Evolutionary conservation across 1,140 invertebrate species (phyloP), one percentile per base, ranked within the genome.

Genomic region (Formica selysi): DNA sequence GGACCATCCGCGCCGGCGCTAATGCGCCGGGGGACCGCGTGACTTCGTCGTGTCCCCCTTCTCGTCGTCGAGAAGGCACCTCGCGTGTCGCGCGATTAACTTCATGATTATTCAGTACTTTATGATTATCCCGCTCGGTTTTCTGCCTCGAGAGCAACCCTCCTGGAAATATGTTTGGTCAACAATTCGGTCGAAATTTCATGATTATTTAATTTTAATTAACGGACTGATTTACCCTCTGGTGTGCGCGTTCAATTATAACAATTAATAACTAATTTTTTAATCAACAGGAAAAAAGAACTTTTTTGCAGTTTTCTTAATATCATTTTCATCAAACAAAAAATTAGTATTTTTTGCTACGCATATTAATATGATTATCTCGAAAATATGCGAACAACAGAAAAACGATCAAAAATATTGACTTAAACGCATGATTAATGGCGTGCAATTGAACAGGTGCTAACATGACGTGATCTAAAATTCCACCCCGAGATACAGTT

Each of bases 1-100:
- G 90, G 86, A 85, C 88, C 88, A 91, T 61, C 91, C 78, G 91
- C 85, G 76, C 85, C 79, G 86, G 88, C 81, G 90, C 83, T 91
- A 91, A 91, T 91, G 89, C 84, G 85, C 62, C 73, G 73, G 59
- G 86, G 70, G 57, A 86, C 76, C 32, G 67, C 41, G 74, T 11
- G 71, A 88, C 65, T 88, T 86, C 13, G 41, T 36, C 44, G 51
- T 59, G 5, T 32, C 26, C 19, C 64, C 19, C 38, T 11, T 51
- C 32, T 3, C 13, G n/a, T 41, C 54, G 57, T 41, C 44, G 44
- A 68, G 78, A 41, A 70, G 85, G 61, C 51, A 78, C 32, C 73
- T 83, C 61, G 78, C 36, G 54, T 67, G 85, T 87, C 74, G 65
- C 79, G 64, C 79, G 88, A 90, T 71, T 83, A 79, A 51, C 86